Base-by-base conservation (phyloP, 1,140 invertebrate species). In the Thaumatotibia leucotreta region DNA sequence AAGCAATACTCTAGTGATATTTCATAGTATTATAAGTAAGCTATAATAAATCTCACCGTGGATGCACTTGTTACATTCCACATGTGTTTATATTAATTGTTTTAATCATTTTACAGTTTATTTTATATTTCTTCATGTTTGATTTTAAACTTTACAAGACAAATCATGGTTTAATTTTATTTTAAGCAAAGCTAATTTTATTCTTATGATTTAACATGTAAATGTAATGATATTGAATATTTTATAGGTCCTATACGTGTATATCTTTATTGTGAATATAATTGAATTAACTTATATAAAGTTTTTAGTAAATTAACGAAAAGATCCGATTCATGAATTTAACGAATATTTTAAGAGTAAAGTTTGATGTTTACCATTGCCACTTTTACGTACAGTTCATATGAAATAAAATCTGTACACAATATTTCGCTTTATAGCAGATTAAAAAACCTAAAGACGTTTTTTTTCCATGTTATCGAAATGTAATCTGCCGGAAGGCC, bases 61-160 rank as follows among this genome's bases (percentile, higher is more conserved):
- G 69, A 72, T 69, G 66, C 69, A 78, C 74, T 66, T 69, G 75
- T 76, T 75, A 78, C 78, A 78, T 80, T 80, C 73, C 78, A 73
- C 73, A 39, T 61, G 63, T 70, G 52, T 62, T 72, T 70, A 49
- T 66, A 66, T 52, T 67, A 70, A 33, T 35, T 58, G 11, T 58
- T 58, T 58, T 31, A 58, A 14, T 52, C 11, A 62, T 35, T 63
- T 63, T 35, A 63, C 61, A 63, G 17, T 35, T 63, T 39, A 61
- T 33, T 61, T 27, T 58, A 58, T 24, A 58, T 23, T 39, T 35
- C 32, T 10, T 35, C 22, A 14, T 27, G 17, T 23, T 52, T 52
- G 23, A 11, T 52, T 54, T 54, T 14, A 54, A 23, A 33, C 3
- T 62, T 61, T 32, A 27, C 14, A 54, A 20, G 22, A 2, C 23